phyloP scores from a whole-genome alignment of 37 sponge, comb jelly and placozoan species.

The Diacarnus erythraeanus region DNA sequence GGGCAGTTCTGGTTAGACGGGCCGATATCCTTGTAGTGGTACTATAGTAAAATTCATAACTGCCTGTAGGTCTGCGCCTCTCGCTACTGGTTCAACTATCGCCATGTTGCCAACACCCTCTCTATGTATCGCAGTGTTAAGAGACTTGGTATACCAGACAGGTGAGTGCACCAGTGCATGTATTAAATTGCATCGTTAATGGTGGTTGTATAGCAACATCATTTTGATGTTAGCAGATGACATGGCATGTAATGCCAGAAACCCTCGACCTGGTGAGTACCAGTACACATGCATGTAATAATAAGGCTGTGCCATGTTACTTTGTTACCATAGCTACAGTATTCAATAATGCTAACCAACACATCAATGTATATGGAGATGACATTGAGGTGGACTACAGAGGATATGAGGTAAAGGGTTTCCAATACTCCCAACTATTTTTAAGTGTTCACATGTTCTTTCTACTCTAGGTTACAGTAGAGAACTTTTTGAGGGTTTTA shows the following conservation, averaged over 20 bases:
- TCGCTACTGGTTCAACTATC: slow-evolving; percentile 99
- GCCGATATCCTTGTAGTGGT: background rate
- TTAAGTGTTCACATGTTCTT: background rate
- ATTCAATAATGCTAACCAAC: slow-evolving; percentile 81
- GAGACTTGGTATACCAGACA: slow-evolving; percentile 93
- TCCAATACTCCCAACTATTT: too few relatives aligned
- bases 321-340: slow-evolving; percentile 56
- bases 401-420: slow-evolving; percentile 84
- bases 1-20: slow-evolving; percentile 92
- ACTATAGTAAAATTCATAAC: background rate
- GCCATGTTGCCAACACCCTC: slow-evolving; percentile 94
- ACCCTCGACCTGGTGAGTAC: slow-evolving; percentile 78
- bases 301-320: background rate
- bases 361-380: slow-evolving; percentile 93
- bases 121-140: slow-evolving; percentile 98
- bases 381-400: slow-evolving; percentile 97
- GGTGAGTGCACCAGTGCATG: slow-evolving; percentile 26
- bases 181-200: background rate
- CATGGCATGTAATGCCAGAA: slow-evolving; percentile 97
- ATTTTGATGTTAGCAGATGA: slow-evolving; percentile 99
- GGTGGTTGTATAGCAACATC: slow-evolving; percentile 78
- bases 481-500: slow-evolving; percentile 89
- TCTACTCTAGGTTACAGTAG: slow-evolving; percentile 73
- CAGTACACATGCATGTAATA: background rate
- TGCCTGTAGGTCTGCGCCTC: slow-evolving; percentile 78